A percentile compares a stretch with the other conserved stretches of the same genome.
Conservation (phyloP, 2,797 vertebrate genomes). For the Pipistrellus nathusii region DNA sequence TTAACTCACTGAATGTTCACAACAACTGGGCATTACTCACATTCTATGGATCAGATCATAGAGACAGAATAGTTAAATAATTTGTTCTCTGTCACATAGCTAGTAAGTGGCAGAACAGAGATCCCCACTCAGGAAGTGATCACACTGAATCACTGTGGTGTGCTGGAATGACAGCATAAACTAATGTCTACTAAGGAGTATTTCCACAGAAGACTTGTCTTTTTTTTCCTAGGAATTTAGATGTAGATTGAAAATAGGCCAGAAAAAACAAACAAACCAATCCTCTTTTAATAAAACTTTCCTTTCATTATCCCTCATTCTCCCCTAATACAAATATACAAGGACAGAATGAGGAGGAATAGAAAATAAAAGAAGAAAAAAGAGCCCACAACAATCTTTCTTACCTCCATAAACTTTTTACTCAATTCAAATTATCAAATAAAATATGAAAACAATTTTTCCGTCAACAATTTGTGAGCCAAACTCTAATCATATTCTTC, state of each 20-base stretch:
- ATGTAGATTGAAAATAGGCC: background rate
- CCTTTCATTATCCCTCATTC: background rate
- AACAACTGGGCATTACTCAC: background rate
- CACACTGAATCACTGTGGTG: background rate
- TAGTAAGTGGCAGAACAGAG: background rate
- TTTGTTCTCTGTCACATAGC: background rate
- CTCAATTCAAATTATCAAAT: background rate
- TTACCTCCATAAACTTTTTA: background rate
- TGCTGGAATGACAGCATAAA: background rate
- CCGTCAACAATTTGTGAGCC: background rate
- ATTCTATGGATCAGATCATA: background rate
- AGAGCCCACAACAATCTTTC: background rate
- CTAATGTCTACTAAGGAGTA: background rate
- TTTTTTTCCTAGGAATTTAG: conserved; percentile 52
- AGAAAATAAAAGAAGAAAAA: background rate
- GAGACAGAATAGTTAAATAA: background rate
- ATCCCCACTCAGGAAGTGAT: background rate
- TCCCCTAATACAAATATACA: background rate
- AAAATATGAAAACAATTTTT: background rate
- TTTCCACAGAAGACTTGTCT: background rate
- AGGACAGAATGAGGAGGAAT: background rate
- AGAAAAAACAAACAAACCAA: background rate
- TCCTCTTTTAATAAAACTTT: background rate
- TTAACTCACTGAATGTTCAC: background rate
- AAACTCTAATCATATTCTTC: conserved; percentile 4